Conservation (phyloP, 2,888 invertebrate species). For the Netelia inedita region DNA sequence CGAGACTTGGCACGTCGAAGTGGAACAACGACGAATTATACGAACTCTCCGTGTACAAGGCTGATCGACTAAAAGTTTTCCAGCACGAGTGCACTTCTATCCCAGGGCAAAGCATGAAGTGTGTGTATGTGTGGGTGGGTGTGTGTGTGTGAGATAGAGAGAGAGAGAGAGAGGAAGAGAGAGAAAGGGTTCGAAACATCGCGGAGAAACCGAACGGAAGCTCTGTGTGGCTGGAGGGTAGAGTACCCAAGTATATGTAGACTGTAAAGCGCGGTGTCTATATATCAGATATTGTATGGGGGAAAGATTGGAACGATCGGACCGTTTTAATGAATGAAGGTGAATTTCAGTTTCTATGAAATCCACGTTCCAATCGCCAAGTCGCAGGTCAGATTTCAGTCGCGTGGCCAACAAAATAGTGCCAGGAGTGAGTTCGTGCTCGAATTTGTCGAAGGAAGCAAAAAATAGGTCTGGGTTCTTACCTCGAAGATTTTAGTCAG, state of each 20-base stretch:
- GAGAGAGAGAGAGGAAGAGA: constrained; percentile 14
- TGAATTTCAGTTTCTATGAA: no score
- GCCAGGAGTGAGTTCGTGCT: no score
- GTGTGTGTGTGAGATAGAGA: constrained; percentile 13
- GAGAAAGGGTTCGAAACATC: constrained; percentile 32
- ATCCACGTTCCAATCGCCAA: no score
- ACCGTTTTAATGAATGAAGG: no score
- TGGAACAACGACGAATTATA: constrained; percentile 76
- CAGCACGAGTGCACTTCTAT: constrained; percentile 68
- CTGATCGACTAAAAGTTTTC: constrained; percentile 69
- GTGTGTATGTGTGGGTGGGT: neutral
- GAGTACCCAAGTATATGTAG: constrained; percentile 9
- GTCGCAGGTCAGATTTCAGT: no score
- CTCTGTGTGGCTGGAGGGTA: constrained; percentile 21
- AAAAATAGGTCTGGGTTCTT: no score
- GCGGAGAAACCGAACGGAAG: constrained; percentile 40
- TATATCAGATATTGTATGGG: no score
- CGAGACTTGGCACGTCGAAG: constrained; percentile 74
- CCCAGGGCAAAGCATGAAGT: constrained; percentile 32
- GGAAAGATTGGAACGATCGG: no score
- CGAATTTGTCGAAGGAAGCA: no score
- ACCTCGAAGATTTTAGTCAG: no score
- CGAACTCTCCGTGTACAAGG: constrained; percentile 69
- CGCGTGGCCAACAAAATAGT: no score
- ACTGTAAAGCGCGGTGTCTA: no score